Evolutionary conservation across 2,797 vertebrate species (phyloP), one percentile per base, ranked within the genome.

Genomic region (Sarcophilus harrisii): DNA sequence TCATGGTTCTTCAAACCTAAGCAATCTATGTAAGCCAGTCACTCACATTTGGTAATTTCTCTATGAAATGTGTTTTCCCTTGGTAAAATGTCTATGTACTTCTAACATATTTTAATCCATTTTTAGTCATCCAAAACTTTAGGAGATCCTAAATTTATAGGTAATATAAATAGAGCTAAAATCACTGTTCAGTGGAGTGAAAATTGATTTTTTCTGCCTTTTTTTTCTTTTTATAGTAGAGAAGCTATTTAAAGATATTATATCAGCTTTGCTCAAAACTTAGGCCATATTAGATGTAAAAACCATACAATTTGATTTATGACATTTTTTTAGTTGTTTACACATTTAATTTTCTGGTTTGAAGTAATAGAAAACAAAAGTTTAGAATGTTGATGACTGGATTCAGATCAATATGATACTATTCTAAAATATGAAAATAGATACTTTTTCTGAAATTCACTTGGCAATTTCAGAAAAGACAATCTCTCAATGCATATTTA

Each of bases 191-290:
- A 87, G 38, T 49, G 24, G 18, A 87, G 24, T 11, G 73, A 87
- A 87, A 21, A 87, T 87, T 1, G 24, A 87, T 87, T 49, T 87
- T 55, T 55, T 11, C 54, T 55, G 54, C 54, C 10, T 55, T 55
- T 55, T 81, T 81, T 38, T 87, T 10, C 66, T 11, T 81, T 87
- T 49, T 45, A 87, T 13, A 27, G 21, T 27, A 38, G 10, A 49
- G 9, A 60, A 93, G 10, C 1, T 45, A 91, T 91, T 94, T 94
- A 58, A 93, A 27, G 92, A 29, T 58, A 10, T 49, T 91, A 95
- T 54, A 62, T 18, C 9, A 87, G 4, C 52, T 38, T 9, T 0
- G 2, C 24, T 45, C 73, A 81, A 45, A 11, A 27, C 38, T 45
- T 81, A 81, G 27, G 73, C 21, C 38, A 81, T 81, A 81, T 87